These are phyloP conservation scores for Dilophus febrilis DNA, from an alignment of 2,888 invertebrate species.

Conservation along the genomic window DNA sequence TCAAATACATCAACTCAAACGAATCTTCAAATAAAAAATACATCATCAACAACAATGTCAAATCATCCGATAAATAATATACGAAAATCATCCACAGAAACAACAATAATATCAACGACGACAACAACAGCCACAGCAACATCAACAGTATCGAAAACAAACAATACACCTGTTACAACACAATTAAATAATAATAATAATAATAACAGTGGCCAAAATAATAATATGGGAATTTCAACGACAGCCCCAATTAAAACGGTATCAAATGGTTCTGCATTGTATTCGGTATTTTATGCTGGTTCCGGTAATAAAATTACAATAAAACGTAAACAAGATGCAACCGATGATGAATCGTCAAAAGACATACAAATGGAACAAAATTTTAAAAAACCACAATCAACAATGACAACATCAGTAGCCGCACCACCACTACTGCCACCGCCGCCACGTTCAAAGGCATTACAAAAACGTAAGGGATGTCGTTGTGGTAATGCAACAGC, in stretches of 20 bases:
- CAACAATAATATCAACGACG: not conserved
- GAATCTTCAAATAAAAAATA: not conserved
- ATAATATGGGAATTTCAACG: slow-evolving; percentile 28
- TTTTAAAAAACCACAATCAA: slow-evolving; percentile 5
- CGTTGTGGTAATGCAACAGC: slow-evolving; percentile 83
- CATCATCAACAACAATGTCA: not conserved
- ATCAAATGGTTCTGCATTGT: slow-evolving; percentile 43
- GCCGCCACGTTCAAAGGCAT: slow-evolving; percentile 9
- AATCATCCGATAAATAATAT: not conserved
- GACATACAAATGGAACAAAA: not conserved
- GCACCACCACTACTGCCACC: slow-evolving; percentile 1
- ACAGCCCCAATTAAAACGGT: slow-evolving; percentile 25
- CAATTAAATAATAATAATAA: slow-evolving; percentile 16
- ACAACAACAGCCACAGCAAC: slow-evolving; percentile 26
- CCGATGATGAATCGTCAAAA: slow-evolving; percentile 35
- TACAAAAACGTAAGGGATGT: slow-evolving; percentile 54
- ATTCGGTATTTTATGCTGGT: slow-evolving; percentile 66
- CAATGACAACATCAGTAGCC: not conserved
- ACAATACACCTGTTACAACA: slow-evolving; percentile 24
- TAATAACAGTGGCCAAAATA: slow-evolving; percentile 8
- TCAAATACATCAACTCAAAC: slow-evolving; percentile 13
- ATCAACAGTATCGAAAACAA: slow-evolving; percentile 16
- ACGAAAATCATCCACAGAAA: not conserved
- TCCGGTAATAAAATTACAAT: slow-evolving; percentile 70
- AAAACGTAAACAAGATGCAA: slow-evolving; percentile 42